A percentile compares a stretch with the other conserved stretches of the same genome.
These are phyloP conservation scores for Eumerus sabulonum DNA, from an alignment of 2,888 invertebrate species.

Conservation along the genomic window DNA sequence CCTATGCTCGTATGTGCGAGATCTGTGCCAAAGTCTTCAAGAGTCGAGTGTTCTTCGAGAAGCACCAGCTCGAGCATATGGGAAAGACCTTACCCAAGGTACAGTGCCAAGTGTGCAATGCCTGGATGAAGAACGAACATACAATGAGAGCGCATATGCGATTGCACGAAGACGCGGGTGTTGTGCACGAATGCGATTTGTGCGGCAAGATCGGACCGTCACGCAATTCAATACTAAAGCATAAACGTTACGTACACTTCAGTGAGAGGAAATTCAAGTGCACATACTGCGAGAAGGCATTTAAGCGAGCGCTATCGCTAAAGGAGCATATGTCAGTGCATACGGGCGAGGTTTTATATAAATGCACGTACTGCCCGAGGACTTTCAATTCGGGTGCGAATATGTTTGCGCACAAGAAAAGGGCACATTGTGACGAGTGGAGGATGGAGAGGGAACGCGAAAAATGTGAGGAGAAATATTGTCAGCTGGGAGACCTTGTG, in stretches of 20 bases:
- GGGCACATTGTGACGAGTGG: constrained; percentile 69
- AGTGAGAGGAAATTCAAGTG: constrained; percentile 69
- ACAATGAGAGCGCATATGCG: constrained; percentile 70
- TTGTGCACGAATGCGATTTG: constrained; percentile 67
- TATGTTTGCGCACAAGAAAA: constrained; percentile 71
- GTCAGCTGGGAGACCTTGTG: too few relatives aligned
- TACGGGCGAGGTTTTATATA: constrained; percentile 70
- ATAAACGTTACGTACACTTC: constrained; percentile 70
- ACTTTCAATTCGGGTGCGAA: constrained; percentile 71
- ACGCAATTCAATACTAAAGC: constrained; percentile 70
- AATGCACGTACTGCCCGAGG: constrained; percentile 70
- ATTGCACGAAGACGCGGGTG: constrained; percentile 65
- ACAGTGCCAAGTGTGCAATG: constrained; percentile 69
- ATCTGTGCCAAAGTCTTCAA: constrained; percentile 70
- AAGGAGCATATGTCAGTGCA: constrained; percentile 71
- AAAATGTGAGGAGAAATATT: too few relatives aligned
- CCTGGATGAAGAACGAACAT: constrained; percentile 71
- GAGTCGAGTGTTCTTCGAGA: constrained; percentile 69
- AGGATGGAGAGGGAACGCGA: constrained; percentile 56
- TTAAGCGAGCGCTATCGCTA: constrained; percentile 69
- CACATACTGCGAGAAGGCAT: constrained; percentile 69
- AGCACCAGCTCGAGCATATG: constrained; percentile 69
- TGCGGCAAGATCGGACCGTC: constrained; percentile 70
- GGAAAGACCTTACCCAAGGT: constrained; percentile 67
- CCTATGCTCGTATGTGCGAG: constrained; percentile 69